Evolutionary conservation across 1,140 invertebrate genomes (phyloP), one percentile per base, ranked within the genome.

Genomic region (Euwallacea fornicatus): DNA sequence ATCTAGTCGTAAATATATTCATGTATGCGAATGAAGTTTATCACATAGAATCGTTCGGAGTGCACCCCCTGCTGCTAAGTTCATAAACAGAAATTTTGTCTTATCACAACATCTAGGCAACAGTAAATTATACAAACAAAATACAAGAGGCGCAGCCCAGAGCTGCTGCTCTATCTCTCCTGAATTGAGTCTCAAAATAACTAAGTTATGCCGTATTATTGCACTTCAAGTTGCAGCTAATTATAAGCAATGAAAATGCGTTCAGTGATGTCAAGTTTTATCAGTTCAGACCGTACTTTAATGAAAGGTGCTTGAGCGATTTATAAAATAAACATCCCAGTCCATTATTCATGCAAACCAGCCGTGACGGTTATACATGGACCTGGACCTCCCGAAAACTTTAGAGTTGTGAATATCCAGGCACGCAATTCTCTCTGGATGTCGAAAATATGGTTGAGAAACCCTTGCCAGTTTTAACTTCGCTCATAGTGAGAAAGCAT

Each of bases 11-110:
- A 11, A 56, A 56, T 56, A 56, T 60, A 60, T 60, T 60, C 58
- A 60, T 60, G 42, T 60, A 60, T 60, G 58, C 58, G 58, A 60
- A 60, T 60, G 58, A 60, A 7, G 58, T 60, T 60, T 60, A 60
- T 60, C 58, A 60, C 16, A 41, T 33, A 60, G 41, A 60, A 60
- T 60, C 16, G 41, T 60, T 60, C 41, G 42, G 7, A 60, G 58
- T 60, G 58, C 58, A 41, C 58, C 9, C 42, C 54, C 46, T 13
- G 21, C 21, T 33, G 21, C 54, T 56, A 60, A 60, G 58, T 60
- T 60, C 16, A 42, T 60, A 60, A 60, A 60, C 58, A 60, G 58
- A 42, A 33, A 60, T 60, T 60, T 60, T 15, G 21, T 41, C 58
- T 56, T 56, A 21, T 56, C 54, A 15, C 15, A 13, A 11, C 54